These are phyloP conservation scores for Lithophane semibrunnea DNA, from an alignment of 2,888 invertebrate species.

Conservation along the genomic window DNA sequence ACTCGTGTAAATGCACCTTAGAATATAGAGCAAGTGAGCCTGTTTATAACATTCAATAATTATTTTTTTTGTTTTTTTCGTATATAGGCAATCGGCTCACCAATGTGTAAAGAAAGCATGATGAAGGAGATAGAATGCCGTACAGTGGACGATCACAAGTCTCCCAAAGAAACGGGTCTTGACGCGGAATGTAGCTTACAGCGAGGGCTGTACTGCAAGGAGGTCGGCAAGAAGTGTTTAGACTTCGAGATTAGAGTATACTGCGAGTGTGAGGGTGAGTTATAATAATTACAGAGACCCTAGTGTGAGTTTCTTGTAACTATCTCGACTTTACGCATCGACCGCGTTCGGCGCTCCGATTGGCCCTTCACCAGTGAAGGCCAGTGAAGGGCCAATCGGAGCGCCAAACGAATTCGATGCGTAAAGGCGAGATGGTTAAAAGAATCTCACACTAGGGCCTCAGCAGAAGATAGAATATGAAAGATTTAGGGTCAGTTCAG, in stretches of 20 bases:
- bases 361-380: too few relatives aligned
- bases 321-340: too few relatives aligned
- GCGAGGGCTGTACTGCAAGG: constrained; percentile 93
- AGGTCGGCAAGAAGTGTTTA: constrained; percentile 89
- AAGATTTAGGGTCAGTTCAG: too few relatives aligned
- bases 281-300: too few relatives aligned
- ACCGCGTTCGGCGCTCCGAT: too few relatives aligned
- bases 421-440: too few relatives aligned
- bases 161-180: constrained; percentile 93
- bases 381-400: too few relatives aligned
- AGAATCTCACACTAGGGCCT: too few relatives aligned
- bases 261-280: constrained; percentile 88
- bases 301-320: too few relatives aligned
- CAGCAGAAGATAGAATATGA: too few relatives aligned
- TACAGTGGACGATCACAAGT: constrained; percentile 91
- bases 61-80: too few relatives aligned
- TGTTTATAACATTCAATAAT: background rate
- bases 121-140: constrained; percentile 95
- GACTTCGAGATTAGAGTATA: constrained; percentile 96
- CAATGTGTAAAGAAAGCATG: constrained; percentile 91
- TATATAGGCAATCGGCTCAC: constrained; percentile 81
- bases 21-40: background rate
- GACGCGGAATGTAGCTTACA: constrained; percentile 94
- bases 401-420: too few relatives aligned
- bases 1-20: background rate